Percentiles rank a stretch among this genome's conserved stretches.
Conservation (phyloP, 2,888 invertebrate genomes). For the Phortica okadai region DNA sequence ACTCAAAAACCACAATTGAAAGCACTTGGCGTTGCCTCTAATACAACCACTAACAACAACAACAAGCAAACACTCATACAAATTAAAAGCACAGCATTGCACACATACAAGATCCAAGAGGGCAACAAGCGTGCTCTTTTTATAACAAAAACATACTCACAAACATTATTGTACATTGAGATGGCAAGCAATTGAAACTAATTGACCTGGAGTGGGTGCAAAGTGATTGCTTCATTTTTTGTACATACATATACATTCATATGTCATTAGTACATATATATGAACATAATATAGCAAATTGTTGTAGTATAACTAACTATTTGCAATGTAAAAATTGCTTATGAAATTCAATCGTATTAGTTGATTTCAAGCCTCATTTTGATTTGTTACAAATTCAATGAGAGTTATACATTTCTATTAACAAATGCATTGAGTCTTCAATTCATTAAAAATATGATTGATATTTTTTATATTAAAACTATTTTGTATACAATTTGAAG, state of each 20-base stretch:
- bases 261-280: background rate
- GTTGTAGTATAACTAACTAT: too few species aligned
- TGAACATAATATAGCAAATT: too few species aligned
- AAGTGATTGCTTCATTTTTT: conserved; percentile 42
- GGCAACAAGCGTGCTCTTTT: background rate
- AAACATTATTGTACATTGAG: conserved; percentile 5
- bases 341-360: too few species aligned
- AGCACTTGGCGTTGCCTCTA: conserved; percentile 20
- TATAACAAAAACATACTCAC: conserved; percentile 4
- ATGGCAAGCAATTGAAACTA: conserved; percentile 55
- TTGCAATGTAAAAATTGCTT: too few species aligned
- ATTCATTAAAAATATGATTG: too few species aligned
- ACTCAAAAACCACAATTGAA: conserved; percentile 30
- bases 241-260: background rate
- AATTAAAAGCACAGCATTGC: background rate
- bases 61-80: conserved; percentile 10
- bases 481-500: too few species aligned
- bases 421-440: too few species aligned
- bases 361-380: too few species aligned
- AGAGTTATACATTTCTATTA: too few species aligned
- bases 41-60: conserved; percentile 21
- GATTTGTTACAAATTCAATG: too few species aligned
- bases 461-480: too few species aligned
- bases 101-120: background rate
- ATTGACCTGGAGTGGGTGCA: conserved; percentile 56